Conservation (phyloP, 2,888 invertebrate genomes). For the Rugalucina vietnamica region DNA sequence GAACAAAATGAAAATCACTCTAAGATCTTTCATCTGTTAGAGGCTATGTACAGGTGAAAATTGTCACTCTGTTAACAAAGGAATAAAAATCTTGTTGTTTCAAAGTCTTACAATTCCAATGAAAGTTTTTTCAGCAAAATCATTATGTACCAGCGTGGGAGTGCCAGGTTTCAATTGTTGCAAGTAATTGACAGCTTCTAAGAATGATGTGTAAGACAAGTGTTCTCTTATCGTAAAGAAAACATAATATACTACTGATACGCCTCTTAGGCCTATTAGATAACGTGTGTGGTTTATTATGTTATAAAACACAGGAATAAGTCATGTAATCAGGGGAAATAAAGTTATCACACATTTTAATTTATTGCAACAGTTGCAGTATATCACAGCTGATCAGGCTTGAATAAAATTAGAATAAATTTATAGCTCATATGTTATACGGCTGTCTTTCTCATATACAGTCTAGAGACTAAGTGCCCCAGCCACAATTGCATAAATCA, state of each 20-base stretch:
- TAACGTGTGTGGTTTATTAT: background rate
- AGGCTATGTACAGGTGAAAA: no score
- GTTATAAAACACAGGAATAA: background rate
- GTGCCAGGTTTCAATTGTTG: background rate
- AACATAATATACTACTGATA: constrained; percentile 19
- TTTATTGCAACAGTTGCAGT: background rate
- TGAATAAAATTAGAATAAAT: background rate
- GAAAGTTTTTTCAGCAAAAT: background rate
- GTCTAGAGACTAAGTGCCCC: no score
- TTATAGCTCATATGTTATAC: background rate
- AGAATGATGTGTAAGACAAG: constrained; percentile 32
- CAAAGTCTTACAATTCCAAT: background rate
- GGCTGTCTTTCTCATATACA: no score
- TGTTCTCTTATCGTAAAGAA: constrained; percentile 41
- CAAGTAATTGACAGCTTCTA: background rate
- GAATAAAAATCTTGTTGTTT: no score
- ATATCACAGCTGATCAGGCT: background rate
- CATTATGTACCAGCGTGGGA: background rate
- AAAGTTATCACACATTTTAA: background rate
- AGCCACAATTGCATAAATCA: no score
- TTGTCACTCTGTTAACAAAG: no score
- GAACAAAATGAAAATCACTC: no score
- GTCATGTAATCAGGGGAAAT: background rate
- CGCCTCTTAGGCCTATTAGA: constrained; percentile 1
- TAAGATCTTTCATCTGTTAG: no score